Conservation (phyloP, 1,140 invertebrate genomes). For the Bombus vancouverensis region DNA sequence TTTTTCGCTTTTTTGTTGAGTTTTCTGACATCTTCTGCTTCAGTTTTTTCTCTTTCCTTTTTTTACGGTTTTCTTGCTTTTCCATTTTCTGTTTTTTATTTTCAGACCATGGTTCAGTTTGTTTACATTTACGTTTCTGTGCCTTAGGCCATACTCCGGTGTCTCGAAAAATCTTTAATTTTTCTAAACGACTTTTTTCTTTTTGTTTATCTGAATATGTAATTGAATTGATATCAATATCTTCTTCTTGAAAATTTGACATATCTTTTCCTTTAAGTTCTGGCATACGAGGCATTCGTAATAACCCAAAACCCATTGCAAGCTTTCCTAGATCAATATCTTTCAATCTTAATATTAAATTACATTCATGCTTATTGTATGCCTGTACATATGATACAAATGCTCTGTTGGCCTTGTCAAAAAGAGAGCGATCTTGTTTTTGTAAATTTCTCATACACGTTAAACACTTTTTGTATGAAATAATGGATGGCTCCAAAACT, state of each 20-base stretch:
- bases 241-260: slow-evolving; percentile 86
- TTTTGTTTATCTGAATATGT: slow-evolving; percentile 92
- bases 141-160: slow-evolving; percentile 91
- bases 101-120: slow-evolving; percentile 91
- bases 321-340: slow-evolving; percentile 94
- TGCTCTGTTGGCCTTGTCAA: slow-evolving; percentile 95
- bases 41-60: slow-evolving; percentile 84
- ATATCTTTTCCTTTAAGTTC: slow-evolving; percentile 91
- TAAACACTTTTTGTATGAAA: slow-evolving; percentile 71
- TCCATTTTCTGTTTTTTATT: slow-evolving; percentile 90
- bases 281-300: slow-evolving; percentile 97
- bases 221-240: slow-evolving; percentile 90
- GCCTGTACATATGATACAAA: slow-evolving; percentile 98
- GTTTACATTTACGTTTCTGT: slow-evolving; percentile 83
- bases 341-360: slow-evolving; percentile 93
- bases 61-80: slow-evolving; percentile 84
- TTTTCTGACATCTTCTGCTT: slow-evolving; percentile 77
- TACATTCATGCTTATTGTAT: slow-evolving; percentile 98
- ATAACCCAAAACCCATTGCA: slow-evolving; percentile 93
- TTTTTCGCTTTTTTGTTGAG: slow-evolving; percentile 84
- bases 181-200: slow-evolving; percentile 89
- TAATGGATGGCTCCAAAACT: slow-evolving; percentile 60
- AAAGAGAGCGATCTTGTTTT: slow-evolving; percentile 87
- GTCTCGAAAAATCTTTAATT: slow-evolving; percentile 87
- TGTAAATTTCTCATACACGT: slow-evolving; percentile 85